Percentiles rank a stretch among this genome's conserved stretches.
These are phyloP conservation scores for Peromyscus nudipes DNA, from an alignment of 2,797 vertebrate genomes.

Conservation along the genomic window DNA sequence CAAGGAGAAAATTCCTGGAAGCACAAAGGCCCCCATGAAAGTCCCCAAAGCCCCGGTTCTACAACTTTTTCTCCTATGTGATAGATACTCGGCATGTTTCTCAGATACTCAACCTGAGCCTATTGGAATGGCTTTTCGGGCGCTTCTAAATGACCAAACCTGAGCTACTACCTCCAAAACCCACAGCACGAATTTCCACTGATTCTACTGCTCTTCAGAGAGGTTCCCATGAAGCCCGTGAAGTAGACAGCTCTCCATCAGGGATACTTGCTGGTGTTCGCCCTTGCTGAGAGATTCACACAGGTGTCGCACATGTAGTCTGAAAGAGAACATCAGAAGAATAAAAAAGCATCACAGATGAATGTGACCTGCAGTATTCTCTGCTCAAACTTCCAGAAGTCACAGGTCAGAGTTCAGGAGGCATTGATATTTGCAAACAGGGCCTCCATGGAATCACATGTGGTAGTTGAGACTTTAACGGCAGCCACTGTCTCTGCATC, in stretches of 20 bases:
- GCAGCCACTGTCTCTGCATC: background rate
- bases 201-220: background rate
- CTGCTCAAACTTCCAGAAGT: background rate
- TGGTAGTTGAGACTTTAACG: background rate
- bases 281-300: background rate
- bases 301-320: background rate
- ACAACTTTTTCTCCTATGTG: background rate
- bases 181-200: background rate
- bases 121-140: background rate
- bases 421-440: background rate
- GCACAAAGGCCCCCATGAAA: too few relatives aligned
- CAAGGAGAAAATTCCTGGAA: background rate
- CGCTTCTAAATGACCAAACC: background rate
- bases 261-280: background rate
- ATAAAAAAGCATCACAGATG: background rate
- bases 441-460: background rate
- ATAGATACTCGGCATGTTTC: background rate
- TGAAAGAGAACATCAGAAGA: background rate
- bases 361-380: background rate
- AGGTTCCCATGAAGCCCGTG: accelerated
- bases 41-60: background rate
- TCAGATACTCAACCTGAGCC: background rate
- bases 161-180: background rate
- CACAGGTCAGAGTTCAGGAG: background rate
- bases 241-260: background rate